Percentiles rank a stretch among this genome's conserved stretches.
Evolutionary conservation across 2,797 vertebrate species (phyloP).

Genomic region (Craterocephalus amniculus): DNA sequence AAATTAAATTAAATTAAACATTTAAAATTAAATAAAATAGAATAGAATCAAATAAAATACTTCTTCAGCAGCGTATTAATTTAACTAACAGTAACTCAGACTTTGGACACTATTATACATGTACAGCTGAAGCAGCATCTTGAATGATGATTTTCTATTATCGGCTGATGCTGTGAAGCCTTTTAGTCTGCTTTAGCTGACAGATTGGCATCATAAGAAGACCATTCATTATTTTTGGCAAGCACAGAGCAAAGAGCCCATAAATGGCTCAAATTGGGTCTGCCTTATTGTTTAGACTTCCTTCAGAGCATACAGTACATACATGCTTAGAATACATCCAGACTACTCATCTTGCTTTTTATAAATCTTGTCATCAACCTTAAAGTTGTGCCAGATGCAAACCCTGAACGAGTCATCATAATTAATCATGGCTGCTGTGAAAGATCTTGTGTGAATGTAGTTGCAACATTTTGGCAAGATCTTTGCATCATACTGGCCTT

Average conservation of each 20-base stretch:
- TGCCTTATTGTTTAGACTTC: background rate
- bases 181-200: background rate
- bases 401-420: background rate
- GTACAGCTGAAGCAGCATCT: slow-evolving; percentile 4
- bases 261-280: background rate
- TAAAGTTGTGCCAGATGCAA: background rate
- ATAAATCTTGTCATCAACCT: background rate
- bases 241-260: background rate
- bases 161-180: background rate
- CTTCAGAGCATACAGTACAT: background rate
- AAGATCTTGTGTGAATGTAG: background rate
- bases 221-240: background rate
- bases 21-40: no score
- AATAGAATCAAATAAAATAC: no score
- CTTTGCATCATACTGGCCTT: background rate
- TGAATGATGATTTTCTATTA: slow-evolving; percentile 9
- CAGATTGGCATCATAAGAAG: background rate
- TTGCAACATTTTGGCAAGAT: background rate
- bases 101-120: background rate
- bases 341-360: background rate
- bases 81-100: background rate
- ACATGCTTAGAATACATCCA: background rate
- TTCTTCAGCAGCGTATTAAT: no score
- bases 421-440: background rate
- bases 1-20: no score